These are phyloP conservation scores for Haemorhous mexicanus DNA, from an alignment of 2,113 vertebrate genomes.

Conservation along the genomic window DNA sequence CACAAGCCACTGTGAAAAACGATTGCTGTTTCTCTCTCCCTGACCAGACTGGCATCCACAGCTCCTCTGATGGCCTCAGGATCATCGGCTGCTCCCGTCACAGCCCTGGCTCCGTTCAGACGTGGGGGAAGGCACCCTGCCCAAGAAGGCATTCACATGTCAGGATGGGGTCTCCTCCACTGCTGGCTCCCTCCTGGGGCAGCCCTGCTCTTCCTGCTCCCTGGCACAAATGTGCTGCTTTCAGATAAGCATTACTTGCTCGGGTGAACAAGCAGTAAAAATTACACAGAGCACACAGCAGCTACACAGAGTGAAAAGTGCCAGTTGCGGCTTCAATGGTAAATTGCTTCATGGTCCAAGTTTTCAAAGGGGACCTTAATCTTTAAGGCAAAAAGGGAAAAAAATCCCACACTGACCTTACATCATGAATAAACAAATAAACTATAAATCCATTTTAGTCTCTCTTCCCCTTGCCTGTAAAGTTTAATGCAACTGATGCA, in stretches of 20 bases:
- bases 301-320: not conserved
- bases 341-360: not conserved
- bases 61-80: not conserved
- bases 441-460: not conserved
- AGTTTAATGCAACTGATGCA: not conserved
- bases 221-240: not conserved
- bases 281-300: not conserved
- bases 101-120: accelerated
- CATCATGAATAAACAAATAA: not conserved
- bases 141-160: accelerated
- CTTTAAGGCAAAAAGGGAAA: not conserved
- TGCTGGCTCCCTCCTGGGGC: not conserved
- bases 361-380: not conserved
- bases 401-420: accelerated
- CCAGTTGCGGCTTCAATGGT: not conserved
- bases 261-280: not conserved
- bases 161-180: not conserved
- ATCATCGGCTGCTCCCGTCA: accelerated
- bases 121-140: not conserved
- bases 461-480: not conserved
- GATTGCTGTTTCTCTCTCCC: not conserved
- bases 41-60: not conserved
- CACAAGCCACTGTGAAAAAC: not conserved
- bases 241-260: not conserved
- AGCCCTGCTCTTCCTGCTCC: not conserved